phyloP scores from a whole-genome alignment of 2,797 vertebrate genomes.

The Novumbra hubbsi region DNA sequence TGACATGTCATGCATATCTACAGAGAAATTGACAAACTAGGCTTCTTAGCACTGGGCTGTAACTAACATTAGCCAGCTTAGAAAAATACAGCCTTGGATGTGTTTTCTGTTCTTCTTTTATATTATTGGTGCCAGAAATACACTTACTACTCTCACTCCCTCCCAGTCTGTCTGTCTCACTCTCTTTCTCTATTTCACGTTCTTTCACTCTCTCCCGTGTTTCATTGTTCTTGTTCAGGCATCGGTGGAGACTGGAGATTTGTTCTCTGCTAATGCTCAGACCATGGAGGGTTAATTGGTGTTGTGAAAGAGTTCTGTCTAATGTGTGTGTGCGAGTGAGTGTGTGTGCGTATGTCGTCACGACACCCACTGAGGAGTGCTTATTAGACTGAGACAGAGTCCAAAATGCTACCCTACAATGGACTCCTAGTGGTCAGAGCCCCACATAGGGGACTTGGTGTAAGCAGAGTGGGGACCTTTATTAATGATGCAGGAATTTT shows the following conservation, averaged over 20 bases:
- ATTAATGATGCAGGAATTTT: not conserved
- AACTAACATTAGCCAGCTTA: not conserved
- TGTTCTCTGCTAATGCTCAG: not conserved
- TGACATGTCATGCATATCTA: not conserved
- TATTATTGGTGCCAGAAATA: not conserved
- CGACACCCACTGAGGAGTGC: not conserved
- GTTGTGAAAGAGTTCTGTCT: not conserved
- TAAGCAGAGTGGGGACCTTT: not conserved
- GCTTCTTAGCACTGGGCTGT: not conserved
- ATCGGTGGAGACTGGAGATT: not conserved
- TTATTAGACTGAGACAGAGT: not conserved
- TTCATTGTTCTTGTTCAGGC: not conserved
- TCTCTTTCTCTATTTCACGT: not conserved
- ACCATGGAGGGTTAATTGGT: not conserved
- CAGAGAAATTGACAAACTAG: not conserved
- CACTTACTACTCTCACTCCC: not conserved
- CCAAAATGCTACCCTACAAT: not conserved
- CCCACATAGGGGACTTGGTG: not conserved
- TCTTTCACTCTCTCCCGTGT: not conserved
- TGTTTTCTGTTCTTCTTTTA: not conserved
- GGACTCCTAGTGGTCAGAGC: no score
- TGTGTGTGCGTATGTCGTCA: not conserved
- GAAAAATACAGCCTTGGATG: not conserved
- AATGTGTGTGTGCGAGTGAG: not conserved
- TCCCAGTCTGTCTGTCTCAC: not conserved